These are phyloP conservation scores for Bombus waltoni DNA, from an alignment of 1,140 invertebrate genomes.

Conservation along the genomic window DNA sequence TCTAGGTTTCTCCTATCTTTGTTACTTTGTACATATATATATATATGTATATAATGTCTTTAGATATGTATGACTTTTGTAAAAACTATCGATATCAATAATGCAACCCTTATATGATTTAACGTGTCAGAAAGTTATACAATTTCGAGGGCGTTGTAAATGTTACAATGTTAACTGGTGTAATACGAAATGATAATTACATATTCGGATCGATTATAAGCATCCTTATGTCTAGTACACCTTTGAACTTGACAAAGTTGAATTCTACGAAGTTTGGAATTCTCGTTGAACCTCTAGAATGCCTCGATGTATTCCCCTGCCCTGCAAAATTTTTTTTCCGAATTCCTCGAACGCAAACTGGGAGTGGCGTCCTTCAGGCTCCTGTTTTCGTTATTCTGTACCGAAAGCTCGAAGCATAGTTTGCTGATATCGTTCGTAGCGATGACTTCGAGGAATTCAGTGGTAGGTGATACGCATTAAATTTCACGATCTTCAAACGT, in stretches of 20 bases:
- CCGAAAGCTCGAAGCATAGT: constrained; percentile 44
- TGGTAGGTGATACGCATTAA: constrained; percentile 31
- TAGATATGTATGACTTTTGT: constrained; percentile 23
- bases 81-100: constrained; percentile 38
- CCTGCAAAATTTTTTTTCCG: constrained; percentile 61
- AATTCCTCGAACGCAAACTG: constrained; percentile 62
- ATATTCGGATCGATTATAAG: neutral
- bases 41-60: neutral
- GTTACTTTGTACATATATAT: neutral
- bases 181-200: neutral
- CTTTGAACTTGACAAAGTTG: constrained; percentile 42
- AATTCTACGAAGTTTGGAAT: constrained; percentile 51
- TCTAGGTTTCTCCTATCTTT: constrained; percentile 5
- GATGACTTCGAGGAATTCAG: constrained; percentile 45
- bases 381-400: constrained; percentile 64
- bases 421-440: constrained; percentile 25
- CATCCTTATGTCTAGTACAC: neutral
- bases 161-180: neutral
- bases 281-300: constrained; percentile 50
- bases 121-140: constrained; percentile 15
- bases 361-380: constrained; percentile 59
- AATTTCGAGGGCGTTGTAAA: neutral
- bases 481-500: constrained; percentile 15
- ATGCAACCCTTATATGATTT: constrained; percentile 23
- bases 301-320: constrained; percentile 7